These are phyloP conservation scores for Leuctra nigra DNA, from an alignment of 2,888 invertebrate species.

Conservation along the genomic window DNA sequence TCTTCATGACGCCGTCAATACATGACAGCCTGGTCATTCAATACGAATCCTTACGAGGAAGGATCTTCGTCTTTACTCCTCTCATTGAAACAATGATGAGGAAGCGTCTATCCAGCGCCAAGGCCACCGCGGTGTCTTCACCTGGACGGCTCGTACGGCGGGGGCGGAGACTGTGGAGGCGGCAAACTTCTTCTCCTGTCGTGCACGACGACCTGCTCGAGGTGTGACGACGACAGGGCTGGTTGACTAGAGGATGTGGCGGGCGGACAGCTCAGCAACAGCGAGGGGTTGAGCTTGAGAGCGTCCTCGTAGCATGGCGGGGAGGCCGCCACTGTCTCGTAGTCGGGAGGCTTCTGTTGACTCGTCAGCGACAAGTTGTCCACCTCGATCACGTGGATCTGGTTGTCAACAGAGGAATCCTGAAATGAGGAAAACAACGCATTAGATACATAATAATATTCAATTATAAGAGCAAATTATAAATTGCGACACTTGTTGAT, in stretches of 20 bases:
- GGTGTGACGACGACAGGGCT: not conserved
- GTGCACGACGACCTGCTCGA: not conserved
- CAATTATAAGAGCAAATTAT: not conserved
- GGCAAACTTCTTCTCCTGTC: slow-evolving; percentile 1
- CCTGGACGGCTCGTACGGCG: slow-evolving; percentile 23
- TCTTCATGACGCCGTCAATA: too few relatives aligned
- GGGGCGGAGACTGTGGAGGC: slow-evolving; percentile 14
- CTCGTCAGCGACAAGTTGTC: slow-evolving; percentile 34
- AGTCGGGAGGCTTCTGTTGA: slow-evolving; percentile 64
- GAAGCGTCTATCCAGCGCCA: too few relatives aligned
- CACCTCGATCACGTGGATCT: slow-evolving; percentile 55
- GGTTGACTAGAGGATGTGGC: slow-evolving; percentile 12
- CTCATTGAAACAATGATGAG: too few relatives aligned
- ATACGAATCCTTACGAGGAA: too few relatives aligned
- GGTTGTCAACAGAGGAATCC: not conserved
- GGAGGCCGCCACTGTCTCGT: slow-evolving; percentile 59
- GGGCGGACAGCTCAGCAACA: slow-evolving; percentile 39
- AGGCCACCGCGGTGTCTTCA: too few relatives aligned
- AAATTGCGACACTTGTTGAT: too few relatives aligned
- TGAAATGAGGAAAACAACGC: not conserved
- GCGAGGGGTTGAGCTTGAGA: slow-evolving; percentile 58
- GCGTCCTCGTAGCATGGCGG: slow-evolving; percentile 68
- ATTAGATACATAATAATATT: not conserved
- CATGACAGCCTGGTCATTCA: too few relatives aligned
- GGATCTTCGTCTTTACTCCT: too few relatives aligned